Evolutionary conservation across 2,113 vertebrate species (phyloP).

Genomic region (Ameiurus melas): DNA sequence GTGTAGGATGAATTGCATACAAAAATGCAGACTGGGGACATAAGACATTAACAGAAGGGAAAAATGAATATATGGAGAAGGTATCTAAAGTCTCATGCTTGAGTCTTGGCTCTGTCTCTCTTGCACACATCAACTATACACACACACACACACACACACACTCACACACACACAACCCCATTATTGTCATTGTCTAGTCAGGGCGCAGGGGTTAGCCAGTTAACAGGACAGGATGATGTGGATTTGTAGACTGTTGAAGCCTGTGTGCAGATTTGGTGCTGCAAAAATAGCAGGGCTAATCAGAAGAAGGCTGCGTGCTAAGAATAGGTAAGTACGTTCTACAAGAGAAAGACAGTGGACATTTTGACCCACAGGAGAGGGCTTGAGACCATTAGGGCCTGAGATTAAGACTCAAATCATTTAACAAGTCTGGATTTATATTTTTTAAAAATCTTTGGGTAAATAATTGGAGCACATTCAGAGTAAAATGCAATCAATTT

Average conservation of each 20-base stretch:
- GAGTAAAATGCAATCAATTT: neutral
- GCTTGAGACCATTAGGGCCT: neutral
- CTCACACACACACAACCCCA: neutral
- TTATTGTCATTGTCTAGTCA: constrained; percentile 1
- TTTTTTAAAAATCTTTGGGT: too few species aligned
- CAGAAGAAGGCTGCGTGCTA: constrained; percentile 37
- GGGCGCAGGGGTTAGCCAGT: constrained; percentile 30
- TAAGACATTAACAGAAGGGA: neutral
- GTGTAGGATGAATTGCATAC: neutral
- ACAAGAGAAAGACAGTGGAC: constrained; percentile 28
- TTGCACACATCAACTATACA: neutral
- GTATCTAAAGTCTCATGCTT: neutral
- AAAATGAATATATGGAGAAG: neutral
- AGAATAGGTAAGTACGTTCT: constrained; percentile 38
- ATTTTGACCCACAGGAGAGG: constrained; percentile 38
- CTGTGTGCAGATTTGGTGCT: constrained; percentile 41
- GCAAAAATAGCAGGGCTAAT: constrained; percentile 48
- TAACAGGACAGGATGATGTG: constrained; percentile 29
- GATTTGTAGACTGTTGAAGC: constrained; percentile 33
- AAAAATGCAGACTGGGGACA: neutral
- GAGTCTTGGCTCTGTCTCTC: neutral
- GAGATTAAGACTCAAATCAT: neutral
- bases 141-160: neutral
- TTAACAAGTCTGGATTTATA: neutral
- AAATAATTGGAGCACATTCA: neutral